phyloP scores from a whole-genome alignment of 2,113 vertebrate genomes.

The Cryptotis parvus region DNA sequence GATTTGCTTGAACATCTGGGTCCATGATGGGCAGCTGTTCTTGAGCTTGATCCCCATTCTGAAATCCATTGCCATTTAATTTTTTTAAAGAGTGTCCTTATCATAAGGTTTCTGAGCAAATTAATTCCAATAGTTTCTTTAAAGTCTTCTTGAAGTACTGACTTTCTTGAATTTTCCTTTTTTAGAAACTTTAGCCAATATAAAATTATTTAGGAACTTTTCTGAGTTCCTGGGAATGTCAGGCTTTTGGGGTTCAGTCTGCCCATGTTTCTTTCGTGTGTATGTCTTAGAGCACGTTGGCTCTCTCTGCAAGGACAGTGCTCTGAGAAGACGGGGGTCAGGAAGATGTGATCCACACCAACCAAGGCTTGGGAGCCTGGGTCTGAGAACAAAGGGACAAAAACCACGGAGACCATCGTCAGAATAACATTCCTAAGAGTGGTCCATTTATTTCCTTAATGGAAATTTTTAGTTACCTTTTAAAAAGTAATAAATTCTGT shows the following conservation, averaged over 20 bases:
- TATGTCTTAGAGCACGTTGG: not conserved
- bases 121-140: slow-evolving; percentile 17
- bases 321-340: not conserved
- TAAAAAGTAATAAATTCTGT: slow-evolving; percentile 26
- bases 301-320: not conserved
- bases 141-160: not conserved
- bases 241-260: not conserved
- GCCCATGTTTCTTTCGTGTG: not conserved
- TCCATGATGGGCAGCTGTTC: not conserved
- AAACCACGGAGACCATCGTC: not conserved
- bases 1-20: not conserved
- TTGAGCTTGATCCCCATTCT: not conserved
- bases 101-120: slow-evolving; percentile 29
- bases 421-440: not conserved
- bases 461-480: slow-evolving; percentile 17
- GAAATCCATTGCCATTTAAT: not conserved
- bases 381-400: not conserved
- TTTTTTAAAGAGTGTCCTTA: slow-evolving; percentile 20
- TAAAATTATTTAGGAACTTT: not conserved
- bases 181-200: not conserved
- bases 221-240: too few species aligned
- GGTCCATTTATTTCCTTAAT: slow-evolving; percentile 6
- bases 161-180: slow-evolving; percentile 17
- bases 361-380: not conserved
- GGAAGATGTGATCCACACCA: not conserved